phyloP scores from a whole-genome alignment of 1,140 invertebrate species.

The Lethocerus indicus region DNA sequence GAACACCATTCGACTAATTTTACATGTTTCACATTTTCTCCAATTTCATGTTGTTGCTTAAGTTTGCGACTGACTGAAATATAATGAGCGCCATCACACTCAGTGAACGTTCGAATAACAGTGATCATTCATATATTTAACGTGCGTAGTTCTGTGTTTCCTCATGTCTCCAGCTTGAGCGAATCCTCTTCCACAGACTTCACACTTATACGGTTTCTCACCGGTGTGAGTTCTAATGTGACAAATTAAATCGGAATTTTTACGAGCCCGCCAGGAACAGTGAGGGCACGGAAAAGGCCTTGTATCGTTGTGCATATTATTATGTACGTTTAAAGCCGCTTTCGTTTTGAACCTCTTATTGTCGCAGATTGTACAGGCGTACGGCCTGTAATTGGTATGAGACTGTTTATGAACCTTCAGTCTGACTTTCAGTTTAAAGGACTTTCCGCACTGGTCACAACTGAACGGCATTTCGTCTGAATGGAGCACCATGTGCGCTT shows the following conservation, averaged over 20 bases:
- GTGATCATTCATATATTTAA: constrained; percentile 4
- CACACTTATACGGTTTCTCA: constrained; percentile 38
- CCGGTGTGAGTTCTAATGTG: constrained; percentile 33
- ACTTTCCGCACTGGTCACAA: constrained; percentile 54
- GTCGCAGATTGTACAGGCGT: constrained; percentile 28
- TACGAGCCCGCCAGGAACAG: constrained; percentile 38
- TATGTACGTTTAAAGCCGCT: constrained; percentile 27
- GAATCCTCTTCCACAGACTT: constrained; percentile 18
- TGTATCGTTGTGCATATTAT: constrained; percentile 29
- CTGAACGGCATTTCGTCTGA: constrained; percentile 53
- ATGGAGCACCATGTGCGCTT: constrained; percentile 31
- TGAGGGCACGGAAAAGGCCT: constrained; percentile 28
- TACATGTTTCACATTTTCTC: too few relatives aligned
- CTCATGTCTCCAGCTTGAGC: constrained; percentile 17
- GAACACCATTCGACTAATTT: too few relatives aligned
- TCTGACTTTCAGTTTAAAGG: constrained; percentile 24
- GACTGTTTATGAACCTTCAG: constrained; percentile 17
- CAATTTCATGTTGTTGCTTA: too few relatives aligned
- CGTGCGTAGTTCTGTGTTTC: constrained; percentile 16
- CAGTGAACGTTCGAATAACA: too few relatives aligned
- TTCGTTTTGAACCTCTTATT: constrained; percentile 26
- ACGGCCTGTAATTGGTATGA: constrained; percentile 28
- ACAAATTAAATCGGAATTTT: constrained; percentile 29
- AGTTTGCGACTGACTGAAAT: too few relatives aligned
- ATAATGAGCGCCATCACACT: too few relatives aligned